Percentiles rank a stretch among this genome's conserved stretches.
Conservation (phyloP, 2,797 vertebrate species). For the Pangasius macronema region DNA sequence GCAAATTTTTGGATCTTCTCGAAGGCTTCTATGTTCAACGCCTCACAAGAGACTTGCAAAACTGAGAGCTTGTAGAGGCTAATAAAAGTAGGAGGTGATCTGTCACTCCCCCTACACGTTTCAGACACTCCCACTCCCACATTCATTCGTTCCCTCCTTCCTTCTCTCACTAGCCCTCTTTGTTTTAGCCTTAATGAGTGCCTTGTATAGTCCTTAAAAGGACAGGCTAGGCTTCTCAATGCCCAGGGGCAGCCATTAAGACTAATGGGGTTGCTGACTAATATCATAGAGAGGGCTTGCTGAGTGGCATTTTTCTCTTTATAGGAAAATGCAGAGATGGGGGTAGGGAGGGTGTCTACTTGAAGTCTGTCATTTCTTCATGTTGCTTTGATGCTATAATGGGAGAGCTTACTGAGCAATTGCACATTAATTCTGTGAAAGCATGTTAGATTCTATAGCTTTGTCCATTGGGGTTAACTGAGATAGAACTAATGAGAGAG, state of each 20-base stretch:
- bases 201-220: slow-evolving; percentile 77
- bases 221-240: slow-evolving; percentile 65
- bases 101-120: slow-evolving; percentile 51
- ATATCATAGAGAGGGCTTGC: slow-evolving; percentile 67
- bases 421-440: slow-evolving; percentile 5
- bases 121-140: slow-evolving; percentile 59
- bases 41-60: slow-evolving; percentile 54
- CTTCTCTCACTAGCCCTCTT: slow-evolving; percentile 71
- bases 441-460: slow-evolving; percentile 21
- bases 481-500: slow-evolving; percentile 20
- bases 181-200: slow-evolving; percentile 82
- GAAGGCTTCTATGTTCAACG: slow-evolving; percentile 69
- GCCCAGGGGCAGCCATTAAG: slow-evolving; percentile 73
- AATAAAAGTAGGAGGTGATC: slow-evolving; percentile 56
- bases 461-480: slow-evolving; percentile 26
- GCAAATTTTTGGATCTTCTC: slow-evolving; percentile 65
- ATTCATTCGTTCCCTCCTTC: slow-evolving; percentile 54
- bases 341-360: slow-evolving; percentile 18
- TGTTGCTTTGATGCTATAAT: slow-evolving; percentile 42
- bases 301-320: slow-evolving; percentile 57
- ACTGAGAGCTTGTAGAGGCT: slow-evolving; percentile 46
- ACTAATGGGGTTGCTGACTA: slow-evolving; percentile 77
- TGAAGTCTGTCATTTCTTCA: slow-evolving; percentile 42
- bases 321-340: slow-evolving; percentile 34
- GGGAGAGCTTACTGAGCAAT: slow-evolving; percentile 27